Conservation (phyloP, 2,888 invertebrate genomes). For the Lasius fuliginosus region DNA sequence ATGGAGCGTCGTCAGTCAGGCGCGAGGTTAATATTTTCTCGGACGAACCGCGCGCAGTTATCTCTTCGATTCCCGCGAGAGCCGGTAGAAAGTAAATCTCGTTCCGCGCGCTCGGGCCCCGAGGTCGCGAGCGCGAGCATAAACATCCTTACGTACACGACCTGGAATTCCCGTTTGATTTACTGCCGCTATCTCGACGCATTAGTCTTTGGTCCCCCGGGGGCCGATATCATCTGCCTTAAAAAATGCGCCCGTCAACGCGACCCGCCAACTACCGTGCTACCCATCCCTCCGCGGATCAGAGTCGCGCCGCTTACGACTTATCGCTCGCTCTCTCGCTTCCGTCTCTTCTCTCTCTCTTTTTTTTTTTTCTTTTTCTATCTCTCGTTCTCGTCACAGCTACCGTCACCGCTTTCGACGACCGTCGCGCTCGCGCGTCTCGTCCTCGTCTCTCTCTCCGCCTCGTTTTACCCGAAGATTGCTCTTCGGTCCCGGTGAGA, state of each 20-base stretch:
- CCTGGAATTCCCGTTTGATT: slow-evolving; percentile 82
- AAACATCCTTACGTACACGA: slow-evolving; percentile 76
- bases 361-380: background rate
- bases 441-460: slow-evolving; percentile 26
- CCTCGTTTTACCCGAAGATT: slow-evolving; percentile 32
- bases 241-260: slow-evolving; percentile 83
- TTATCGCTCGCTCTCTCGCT: slow-evolving; percentile 20
- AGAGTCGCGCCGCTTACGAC: slow-evolving; percentile 67
- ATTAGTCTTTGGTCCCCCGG: slow-evolving; percentile 82
- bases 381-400: slow-evolving; percentile 11
- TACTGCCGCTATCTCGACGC: slow-evolving; percentile 82
- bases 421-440: slow-evolving; percentile 29
- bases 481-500: slow-evolving; percentile 52
- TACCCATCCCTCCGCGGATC: slow-evolving; percentile 77
- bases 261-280: slow-evolving; percentile 79
- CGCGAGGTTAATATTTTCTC: slow-evolving; percentile 73
- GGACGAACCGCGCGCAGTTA: slow-evolving; percentile 64
- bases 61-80: slow-evolving; percentile 69
- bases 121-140: slow-evolving; percentile 74
- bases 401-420: slow-evolving; percentile 40
- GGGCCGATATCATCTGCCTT: slow-evolving; percentile 83
- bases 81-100: slow-evolving; percentile 76
- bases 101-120: slow-evolving; percentile 56
- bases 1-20: slow-evolving; percentile 65
- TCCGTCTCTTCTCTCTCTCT: slow-evolving; percentile 37